Conservation (phyloP, 2,888 invertebrate genomes). For the Crioceris asparagi region DNA sequence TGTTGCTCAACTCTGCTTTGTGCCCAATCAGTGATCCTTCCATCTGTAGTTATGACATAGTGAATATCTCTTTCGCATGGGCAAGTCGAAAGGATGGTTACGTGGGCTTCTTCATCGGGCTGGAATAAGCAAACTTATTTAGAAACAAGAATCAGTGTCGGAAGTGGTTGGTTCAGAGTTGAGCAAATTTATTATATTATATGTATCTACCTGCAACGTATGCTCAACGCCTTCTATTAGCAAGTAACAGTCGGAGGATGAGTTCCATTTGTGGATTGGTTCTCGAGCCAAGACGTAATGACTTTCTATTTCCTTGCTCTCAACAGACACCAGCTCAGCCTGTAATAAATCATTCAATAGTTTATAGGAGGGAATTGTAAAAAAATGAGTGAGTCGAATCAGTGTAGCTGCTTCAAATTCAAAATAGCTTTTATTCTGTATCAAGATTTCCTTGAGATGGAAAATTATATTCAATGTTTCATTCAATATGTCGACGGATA, state of each 20-base stretch:
- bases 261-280: slow-evolving; percentile 55
- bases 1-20: too few relatives aligned
- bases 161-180: not conserved
- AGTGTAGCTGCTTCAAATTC: too few relatives aligned
- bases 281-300: slow-evolving; percentile 57
- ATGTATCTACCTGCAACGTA: slow-evolving; percentile 45
- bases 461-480: too few relatives aligned
- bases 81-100: slow-evolving; percentile 54
- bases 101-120: slow-evolving; percentile 53
- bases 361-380: slow-evolving; percentile 24
- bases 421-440: too few relatives aligned
- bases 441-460: too few relatives aligned
- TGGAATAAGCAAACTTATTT: slow-evolving; percentile 26
- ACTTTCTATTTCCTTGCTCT: slow-evolving; percentile 59
- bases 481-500: too few relatives aligned
- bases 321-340: slow-evolving; percentile 58
- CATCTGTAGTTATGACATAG: slow-evolving; percentile 54
- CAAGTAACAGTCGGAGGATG: slow-evolving; percentile 55
- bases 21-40: slow-evolving; percentile 54
- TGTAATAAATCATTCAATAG: too few relatives aligned
- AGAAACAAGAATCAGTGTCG: not conserved
- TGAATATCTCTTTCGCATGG: slow-evolving; percentile 52
- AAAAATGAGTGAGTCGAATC: too few relatives aligned
- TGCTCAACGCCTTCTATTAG: slow-evolving; percentile 54
- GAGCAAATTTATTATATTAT: not conserved